phyloP scores from a whole-genome alignment of 2,888 invertebrate species.

The Heteropelma amictum region DNA sequence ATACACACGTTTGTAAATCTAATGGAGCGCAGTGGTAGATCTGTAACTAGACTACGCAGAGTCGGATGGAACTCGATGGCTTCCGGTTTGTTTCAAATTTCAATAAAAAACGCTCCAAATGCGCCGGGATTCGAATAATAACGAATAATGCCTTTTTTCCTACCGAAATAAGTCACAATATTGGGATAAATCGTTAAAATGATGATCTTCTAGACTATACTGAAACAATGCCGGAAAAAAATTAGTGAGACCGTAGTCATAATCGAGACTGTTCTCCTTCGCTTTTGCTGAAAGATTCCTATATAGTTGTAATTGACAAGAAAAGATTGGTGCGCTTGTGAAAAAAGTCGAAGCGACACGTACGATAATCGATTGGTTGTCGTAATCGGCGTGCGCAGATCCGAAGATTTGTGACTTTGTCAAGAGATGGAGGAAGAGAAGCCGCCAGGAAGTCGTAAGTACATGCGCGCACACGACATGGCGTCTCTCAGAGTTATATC shows the following conservation, averaged over 20 bases:
- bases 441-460: constrained; percentile 7
- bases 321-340: neutral
- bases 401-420: constrained; percentile 7
- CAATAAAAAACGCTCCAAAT: constrained; percentile 10
- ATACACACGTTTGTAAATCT: neutral
- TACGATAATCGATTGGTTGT: constrained; percentile 3
- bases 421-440: neutral
- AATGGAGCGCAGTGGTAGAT: neutral
- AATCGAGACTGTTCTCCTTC: too few relatives aligned
- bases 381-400: too few relatives aligned
- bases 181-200: too few relatives aligned
- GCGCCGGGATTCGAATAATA: neutral
- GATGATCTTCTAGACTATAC: too few relatives aligned
- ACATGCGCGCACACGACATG: neutral
- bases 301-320: neutral
- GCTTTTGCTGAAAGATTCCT: too few relatives aligned
- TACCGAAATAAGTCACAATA: too few relatives aligned
- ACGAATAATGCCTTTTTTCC: too few relatives aligned
- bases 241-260: too few relatives aligned
- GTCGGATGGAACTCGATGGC: constrained; percentile 15
- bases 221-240: too few relatives aligned
- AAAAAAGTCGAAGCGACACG: neutral
- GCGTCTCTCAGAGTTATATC: constrained; percentile 8
- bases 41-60: constrained; percentile 13
- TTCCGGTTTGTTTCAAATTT: constrained; percentile 37